phyloP scores from a whole-genome alignment of 2,797 vertebrate species.

The Saxicola maurus region DNA sequence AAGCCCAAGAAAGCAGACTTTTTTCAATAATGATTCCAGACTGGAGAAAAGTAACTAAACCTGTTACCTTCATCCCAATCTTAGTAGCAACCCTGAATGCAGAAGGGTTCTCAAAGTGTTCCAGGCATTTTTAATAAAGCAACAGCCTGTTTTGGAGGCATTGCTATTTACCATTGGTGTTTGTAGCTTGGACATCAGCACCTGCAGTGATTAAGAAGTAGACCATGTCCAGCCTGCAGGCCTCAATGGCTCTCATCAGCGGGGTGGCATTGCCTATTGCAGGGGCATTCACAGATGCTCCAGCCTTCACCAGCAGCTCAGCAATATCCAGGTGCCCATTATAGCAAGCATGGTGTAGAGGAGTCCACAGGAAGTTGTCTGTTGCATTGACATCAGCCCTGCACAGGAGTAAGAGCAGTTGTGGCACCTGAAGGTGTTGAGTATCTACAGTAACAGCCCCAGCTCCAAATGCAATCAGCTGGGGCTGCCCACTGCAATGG shows the following conservation, averaged over 20 bases:
- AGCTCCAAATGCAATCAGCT: background rate
- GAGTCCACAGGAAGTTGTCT: slow-evolving; percentile 92
- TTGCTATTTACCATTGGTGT: slow-evolving; percentile 80
- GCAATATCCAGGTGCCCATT: slow-evolving; percentile 83
- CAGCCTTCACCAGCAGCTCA: slow-evolving; percentile 79
- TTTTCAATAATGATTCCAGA: background rate
- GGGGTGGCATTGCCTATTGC: slow-evolving; percentile 84
- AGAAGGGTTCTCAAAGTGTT: background rate
- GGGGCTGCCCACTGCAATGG: background rate
- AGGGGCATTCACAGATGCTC: slow-evolving; percentile 76
- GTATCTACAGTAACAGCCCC: background rate
- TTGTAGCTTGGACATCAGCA: slow-evolving; percentile 75
- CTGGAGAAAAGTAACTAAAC: background rate
- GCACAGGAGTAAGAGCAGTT: background rate
- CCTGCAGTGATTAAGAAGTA: slow-evolving; percentile 83
- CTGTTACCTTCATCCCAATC: background rate
- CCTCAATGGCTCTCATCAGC: slow-evolving; percentile 87
- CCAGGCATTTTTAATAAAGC: background rate
- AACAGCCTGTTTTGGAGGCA: background rate
- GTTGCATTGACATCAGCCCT: slow-evolving; percentile 78
- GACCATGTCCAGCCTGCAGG: slow-evolving; percentile 80
- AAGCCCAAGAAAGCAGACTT: background rate
- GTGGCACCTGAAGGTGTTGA: background rate
- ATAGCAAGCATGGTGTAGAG: slow-evolving; percentile 89
- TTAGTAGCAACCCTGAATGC: background rate